Evolutionary conservation across 1,140 invertebrate species (phyloP).

Genomic region (Pseudachorutes palmiensis): DNA sequence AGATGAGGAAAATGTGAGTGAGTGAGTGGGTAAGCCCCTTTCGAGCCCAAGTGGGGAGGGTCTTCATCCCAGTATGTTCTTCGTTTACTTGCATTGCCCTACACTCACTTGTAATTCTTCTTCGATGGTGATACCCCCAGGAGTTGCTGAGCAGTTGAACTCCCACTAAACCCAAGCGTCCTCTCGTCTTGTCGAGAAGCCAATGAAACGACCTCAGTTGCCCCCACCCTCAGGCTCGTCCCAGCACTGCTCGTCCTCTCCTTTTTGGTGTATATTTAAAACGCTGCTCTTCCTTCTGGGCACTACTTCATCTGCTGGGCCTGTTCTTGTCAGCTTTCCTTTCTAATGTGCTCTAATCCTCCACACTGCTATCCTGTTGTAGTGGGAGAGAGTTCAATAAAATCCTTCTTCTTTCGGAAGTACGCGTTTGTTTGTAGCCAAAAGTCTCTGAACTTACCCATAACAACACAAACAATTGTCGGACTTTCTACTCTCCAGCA

Average conservation of each 20-base stretch:
- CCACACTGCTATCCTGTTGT: too few relatives aligned
- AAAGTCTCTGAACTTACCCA: background rate
- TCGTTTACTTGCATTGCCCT: background rate
- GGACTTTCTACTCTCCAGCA: background rate
- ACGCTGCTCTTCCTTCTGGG: background rate
- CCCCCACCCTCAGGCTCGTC: background rate
- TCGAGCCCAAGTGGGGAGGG: background rate
- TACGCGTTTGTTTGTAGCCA: background rate
- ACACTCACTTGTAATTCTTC: background rate
- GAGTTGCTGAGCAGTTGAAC: background rate
- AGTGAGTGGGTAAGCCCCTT: background rate
- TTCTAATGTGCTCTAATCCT: too few relatives aligned
- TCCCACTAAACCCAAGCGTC: background rate
- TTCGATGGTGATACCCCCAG: background rate
- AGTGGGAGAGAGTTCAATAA: background rate
- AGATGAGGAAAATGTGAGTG: background rate
- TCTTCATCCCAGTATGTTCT: background rate
- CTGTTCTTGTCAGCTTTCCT: too few relatives aligned
- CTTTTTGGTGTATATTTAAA: background rate
- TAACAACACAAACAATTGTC: background rate
- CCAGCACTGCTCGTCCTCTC: background rate
- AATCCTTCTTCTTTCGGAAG: background rate
- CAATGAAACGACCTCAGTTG: constrained; percentile 11
- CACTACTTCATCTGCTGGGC: background rate
- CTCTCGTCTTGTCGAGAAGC: background rate